These are phyloP conservation scores for Caretta caretta DNA, from an alignment of 2,113 vertebrate genomes.

Conservation along the genomic window DNA sequence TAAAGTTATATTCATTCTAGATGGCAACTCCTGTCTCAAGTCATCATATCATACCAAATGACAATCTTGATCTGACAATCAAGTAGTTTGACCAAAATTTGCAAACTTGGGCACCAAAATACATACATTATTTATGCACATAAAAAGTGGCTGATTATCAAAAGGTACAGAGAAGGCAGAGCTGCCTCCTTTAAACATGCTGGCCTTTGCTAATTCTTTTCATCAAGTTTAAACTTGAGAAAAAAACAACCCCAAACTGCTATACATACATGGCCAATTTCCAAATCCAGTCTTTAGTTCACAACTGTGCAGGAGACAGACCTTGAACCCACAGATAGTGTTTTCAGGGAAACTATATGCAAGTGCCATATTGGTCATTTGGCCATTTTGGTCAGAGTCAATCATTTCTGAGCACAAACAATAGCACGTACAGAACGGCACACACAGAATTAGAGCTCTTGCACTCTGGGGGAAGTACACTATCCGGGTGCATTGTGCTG, in stretches of 20 bases:
- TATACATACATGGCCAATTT: background rate
- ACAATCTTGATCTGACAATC: background rate
- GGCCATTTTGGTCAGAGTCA: background rate
- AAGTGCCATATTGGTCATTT: background rate
- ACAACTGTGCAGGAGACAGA: background rate
- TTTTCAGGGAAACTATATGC: background rate
- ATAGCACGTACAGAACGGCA: background rate
- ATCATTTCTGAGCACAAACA: background rate
- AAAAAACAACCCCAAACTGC: background rate
- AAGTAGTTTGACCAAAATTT: background rate
- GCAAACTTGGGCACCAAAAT: background rate
- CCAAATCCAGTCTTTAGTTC: background rate
- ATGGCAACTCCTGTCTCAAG: background rate
- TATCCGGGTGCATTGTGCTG: background rate
- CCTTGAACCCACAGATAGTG: background rate
- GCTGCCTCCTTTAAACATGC: background rate
- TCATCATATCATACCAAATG: background rate
- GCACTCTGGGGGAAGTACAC: background rate
- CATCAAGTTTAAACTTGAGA: background rate
- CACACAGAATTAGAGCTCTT: background rate
- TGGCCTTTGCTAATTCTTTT: fast-evolving
- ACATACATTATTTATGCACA: background rate
- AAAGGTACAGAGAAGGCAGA: background rate
- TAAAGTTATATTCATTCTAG: background rate
- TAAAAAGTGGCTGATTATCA: background rate